phyloP scores from a whole-genome alignment of 2,888 invertebrate genomes.

The Dendrolimus pini region DNA sequence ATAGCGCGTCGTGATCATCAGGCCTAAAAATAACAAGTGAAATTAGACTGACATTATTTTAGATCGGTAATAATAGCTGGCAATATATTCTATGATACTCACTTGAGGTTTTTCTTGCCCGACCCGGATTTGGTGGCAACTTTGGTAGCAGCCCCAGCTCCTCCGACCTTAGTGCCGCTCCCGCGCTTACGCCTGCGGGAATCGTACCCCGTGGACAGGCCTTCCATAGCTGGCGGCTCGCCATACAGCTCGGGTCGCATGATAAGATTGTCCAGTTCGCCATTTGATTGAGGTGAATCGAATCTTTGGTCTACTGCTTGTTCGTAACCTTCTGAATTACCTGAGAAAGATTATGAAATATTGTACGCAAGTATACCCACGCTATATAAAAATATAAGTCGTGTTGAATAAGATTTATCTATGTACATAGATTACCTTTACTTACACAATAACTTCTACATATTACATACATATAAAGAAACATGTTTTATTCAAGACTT shows the following conservation, averaged over 20 bases:
- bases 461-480: too few relatives aligned
- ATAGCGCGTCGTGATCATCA: constrained; percentile 45
- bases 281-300: constrained; percentile 51
- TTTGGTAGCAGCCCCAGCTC: constrained; percentile 67
- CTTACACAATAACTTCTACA: too few relatives aligned
- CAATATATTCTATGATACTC: constrained; percentile 18
- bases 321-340: constrained; percentile 61
- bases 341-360: constrained; percentile 29
- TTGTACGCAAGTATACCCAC: too few relatives aligned
- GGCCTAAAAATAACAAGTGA: constrained; percentile 31
- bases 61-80: constrained; percentile 1
- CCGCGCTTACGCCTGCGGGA: constrained; percentile 62
- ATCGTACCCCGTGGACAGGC: constrained; percentile 50
- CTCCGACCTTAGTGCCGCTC: constrained; percentile 64
- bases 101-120: constrained; percentile 69
- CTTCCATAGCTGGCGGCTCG: constrained; percentile 74
- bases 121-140: constrained; percentile 65
- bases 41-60: constrained; percentile 4
- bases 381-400: too few relatives aligned
- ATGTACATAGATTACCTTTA: too few relatives aligned
- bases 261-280: constrained; percentile 76
- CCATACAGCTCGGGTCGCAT: constrained; percentile 79
- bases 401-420: too few relatives aligned
- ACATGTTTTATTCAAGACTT: too few relatives aligned
- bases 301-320: constrained; percentile 58